Evolutionary conservation across 1,140 invertebrate genomes (phyloP).

Genomic region (Pentalonia nigronervosa): DNA sequence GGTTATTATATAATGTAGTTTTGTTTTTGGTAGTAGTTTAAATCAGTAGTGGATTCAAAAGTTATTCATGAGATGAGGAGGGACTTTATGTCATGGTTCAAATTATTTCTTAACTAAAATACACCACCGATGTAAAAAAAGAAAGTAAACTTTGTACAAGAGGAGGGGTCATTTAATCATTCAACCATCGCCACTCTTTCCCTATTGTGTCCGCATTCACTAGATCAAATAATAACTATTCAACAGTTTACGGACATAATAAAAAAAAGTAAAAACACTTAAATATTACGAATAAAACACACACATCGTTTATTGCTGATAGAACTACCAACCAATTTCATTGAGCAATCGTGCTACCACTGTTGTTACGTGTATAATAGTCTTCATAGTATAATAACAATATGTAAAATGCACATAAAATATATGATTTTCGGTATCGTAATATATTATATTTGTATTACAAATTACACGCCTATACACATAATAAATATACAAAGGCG

Average conservation of each 20-base stretch:
- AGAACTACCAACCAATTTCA: background rate
- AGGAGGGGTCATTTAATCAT: too few species aligned
- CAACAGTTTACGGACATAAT: background rate
- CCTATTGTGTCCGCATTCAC: background rate
- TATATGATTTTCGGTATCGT: background rate
- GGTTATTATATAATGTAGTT: background rate
- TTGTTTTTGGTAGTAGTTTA: background rate
- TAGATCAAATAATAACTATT: background rate
- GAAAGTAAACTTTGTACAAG: background rate
- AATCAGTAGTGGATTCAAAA: background rate
- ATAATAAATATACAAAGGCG: slow-evolving; percentile 15
- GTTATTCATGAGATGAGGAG: background rate
- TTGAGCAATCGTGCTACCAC: background rate
- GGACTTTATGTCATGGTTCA: background rate
- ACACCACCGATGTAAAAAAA: background rate
- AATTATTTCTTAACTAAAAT: background rate
- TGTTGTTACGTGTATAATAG: too few species aligned
- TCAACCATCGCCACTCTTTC: too few species aligned
- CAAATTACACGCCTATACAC: background rate
- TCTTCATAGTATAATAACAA: background rate
- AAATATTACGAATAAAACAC: background rate
- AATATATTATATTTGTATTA: slow-evolving; percentile 11
- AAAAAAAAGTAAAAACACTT: background rate
- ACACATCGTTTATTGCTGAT: background rate
- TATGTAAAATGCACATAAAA: background rate